Evolutionary conservation across 2,113 vertebrate genomes (phyloP).

Genomic region (Rhinolophus sinicus): DNA sequence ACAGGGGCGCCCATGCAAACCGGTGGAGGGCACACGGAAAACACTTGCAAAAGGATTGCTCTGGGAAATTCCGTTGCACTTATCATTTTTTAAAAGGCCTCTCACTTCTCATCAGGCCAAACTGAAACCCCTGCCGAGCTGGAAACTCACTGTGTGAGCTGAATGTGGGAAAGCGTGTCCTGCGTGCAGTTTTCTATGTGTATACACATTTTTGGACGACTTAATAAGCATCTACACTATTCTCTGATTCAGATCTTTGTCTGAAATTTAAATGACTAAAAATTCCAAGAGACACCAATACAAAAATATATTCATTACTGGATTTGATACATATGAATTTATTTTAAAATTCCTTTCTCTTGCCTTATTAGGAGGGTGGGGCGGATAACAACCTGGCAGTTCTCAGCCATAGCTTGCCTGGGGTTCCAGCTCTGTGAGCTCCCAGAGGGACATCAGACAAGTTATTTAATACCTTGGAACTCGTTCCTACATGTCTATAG

Average conservation of each 20-base stretch:
- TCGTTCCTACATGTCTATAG: neutral
- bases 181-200: accelerated
- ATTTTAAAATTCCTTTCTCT: neutral
- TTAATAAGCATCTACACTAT: neutral
- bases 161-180: accelerated
- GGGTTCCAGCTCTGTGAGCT: accelerated
- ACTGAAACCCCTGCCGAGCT: neutral
- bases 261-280: neutral
- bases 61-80: neutral
- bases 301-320: neutral
- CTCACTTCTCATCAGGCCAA: neutral
- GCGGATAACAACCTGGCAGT: too few relatives aligned
- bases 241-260: neutral
- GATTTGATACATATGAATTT: accelerated
- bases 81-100: neutral
- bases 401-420: neutral
- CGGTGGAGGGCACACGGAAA: too few relatives aligned
- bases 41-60: neutral
- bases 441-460: accelerated
- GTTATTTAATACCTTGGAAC: neutral
- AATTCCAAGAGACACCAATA: neutral
- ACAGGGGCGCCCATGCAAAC: neutral
- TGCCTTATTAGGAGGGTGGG: neutral
- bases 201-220: accelerated
- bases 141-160: accelerated